Percentiles rank a stretch among this genome's conserved stretches.
phyloP scores from a whole-genome alignment of 2,113 vertebrate species.

The Odontesthes bonariensis region DNA sequence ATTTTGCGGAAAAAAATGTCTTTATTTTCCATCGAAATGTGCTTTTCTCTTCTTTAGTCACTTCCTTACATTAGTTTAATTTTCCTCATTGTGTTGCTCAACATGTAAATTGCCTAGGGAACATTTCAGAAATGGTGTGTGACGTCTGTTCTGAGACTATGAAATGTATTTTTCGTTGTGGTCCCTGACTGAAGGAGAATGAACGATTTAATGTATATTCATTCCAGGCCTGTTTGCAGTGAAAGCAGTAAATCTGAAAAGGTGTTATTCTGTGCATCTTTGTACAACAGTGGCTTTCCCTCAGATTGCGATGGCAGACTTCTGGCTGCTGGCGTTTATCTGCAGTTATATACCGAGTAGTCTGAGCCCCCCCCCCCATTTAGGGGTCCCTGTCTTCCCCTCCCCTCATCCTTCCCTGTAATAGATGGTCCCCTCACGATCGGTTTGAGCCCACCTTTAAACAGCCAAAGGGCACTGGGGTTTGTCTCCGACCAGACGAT shows the following conservation, averaged over 20 bases:
- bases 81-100: neutral
- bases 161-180: neutral
- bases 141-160: neutral
- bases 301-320: constrained; percentile 23
- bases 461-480: constrained; percentile 45
- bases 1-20: neutral
- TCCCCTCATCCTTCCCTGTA: constrained; percentile 48
- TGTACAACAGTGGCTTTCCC: neutral
- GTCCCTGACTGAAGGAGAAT: neutral
- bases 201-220: neutral
- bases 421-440: constrained; percentile 59
- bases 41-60: neutral
- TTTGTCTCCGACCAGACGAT: constrained; percentile 32
- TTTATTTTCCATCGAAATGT: neutral
- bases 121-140: neutral
- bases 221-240: neutral
- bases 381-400: constrained; percentile 40
- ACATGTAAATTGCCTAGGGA: neutral
- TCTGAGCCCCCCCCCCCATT: constrained; percentile 26
- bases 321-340: constrained; percentile 30
- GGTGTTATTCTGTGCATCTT: neutral
- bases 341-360: constrained; percentile 22
- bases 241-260: neutral
- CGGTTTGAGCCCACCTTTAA: constrained; percentile 63
- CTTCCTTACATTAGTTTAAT: neutral